phyloP scores from a whole-genome alignment of 1,140 invertebrate species.

The Drosophila sucinea region DNA sequence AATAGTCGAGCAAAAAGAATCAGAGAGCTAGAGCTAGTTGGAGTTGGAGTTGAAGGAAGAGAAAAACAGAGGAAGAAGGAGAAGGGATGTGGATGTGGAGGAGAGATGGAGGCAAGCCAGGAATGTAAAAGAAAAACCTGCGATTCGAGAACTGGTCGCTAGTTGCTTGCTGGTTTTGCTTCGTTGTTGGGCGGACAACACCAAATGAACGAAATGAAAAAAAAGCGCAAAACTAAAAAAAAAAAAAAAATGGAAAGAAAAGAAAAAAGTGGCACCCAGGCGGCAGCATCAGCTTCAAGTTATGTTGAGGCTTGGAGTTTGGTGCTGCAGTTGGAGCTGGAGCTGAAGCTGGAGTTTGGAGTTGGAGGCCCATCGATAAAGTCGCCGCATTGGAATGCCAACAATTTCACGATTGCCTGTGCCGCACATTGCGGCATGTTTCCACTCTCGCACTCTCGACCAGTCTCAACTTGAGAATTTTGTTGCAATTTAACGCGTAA shows the following conservation, averaged over 20 bases:
- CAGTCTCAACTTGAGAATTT: constrained; percentile 61
- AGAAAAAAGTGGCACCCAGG: constrained; percentile 73
- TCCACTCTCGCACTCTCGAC: constrained; percentile 42
- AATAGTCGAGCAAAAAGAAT: constrained; percentile 57
- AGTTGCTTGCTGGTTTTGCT: constrained; percentile 30
- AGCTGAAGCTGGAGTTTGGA: constrained; percentile 24
- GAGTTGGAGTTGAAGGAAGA: background rate
- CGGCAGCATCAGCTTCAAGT: constrained; percentile 45
- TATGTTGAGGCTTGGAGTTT: constrained; percentile 15
- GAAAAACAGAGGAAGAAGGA: constrained; percentile 29
- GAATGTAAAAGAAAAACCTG: constrained; percentile 69
- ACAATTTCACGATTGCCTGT: constrained; percentile 79
- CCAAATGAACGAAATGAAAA: constrained; percentile 27
- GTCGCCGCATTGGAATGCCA: constrained; percentile 69
- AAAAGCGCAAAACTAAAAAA: background rate
- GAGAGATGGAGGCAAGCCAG: constrained; percentile 40
- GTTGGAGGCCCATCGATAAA: constrained; percentile 59
- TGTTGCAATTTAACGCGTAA: constrained; percentile 80
- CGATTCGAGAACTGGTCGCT: constrained; percentile 68
- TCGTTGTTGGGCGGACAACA: constrained; percentile 48
- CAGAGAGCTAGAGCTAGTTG: constrained; percentile 17
- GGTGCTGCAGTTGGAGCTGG: background rate
- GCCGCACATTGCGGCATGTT: constrained; percentile 74
- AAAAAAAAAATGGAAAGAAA: constrained; percentile 29
- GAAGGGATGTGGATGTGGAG: constrained; percentile 6